Conservation (phyloP, 2,888 invertebrate species). For the Margaritifera margaritifera region DNA sequence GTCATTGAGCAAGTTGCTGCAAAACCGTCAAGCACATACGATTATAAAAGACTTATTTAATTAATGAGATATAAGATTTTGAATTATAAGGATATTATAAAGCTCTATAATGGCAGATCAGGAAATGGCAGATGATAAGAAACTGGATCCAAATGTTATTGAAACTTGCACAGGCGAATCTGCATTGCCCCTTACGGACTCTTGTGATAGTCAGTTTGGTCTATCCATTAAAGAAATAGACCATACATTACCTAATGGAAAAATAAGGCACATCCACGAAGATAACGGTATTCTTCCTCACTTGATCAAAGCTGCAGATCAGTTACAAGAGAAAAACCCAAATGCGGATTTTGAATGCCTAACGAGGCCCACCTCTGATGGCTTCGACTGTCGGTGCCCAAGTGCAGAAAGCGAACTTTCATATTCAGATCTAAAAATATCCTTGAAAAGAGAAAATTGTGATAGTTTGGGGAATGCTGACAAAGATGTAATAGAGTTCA, state of each 20-base stretch:
- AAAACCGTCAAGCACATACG: too few relatives aligned
- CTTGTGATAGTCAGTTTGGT: neutral
- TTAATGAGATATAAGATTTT: neutral
- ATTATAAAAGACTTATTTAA: too few relatives aligned
- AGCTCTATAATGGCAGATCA: too few relatives aligned
- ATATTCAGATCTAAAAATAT: too few relatives aligned
- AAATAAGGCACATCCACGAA: slow-evolving; percentile 42
- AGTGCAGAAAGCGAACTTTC: too few relatives aligned
- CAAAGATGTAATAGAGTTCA: slow-evolving; percentile 12
- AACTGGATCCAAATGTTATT: slow-evolving; percentile 2
- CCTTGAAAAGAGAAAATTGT: too few relatives aligned
- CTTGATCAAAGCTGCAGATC: slow-evolving; percentile 15
- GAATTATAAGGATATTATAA: neutral
- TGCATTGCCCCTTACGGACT: neutral
- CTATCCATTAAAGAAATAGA: slow-evolving; percentile 3
- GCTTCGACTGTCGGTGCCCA: too few relatives aligned
- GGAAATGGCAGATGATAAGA: neutral
- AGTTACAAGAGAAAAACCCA: too few relatives aligned
- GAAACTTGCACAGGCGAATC: neutral
- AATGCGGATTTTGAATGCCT: too few relatives aligned
- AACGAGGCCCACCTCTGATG: too few relatives aligned
- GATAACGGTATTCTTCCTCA: slow-evolving; percentile 48
- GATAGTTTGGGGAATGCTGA: neutral
- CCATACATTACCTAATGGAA: slow-evolving; percentile 37
- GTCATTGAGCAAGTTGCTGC: too few relatives aligned